Conservation (phyloP, 2,888 invertebrate species). For the Drosophila testacea region DNA sequence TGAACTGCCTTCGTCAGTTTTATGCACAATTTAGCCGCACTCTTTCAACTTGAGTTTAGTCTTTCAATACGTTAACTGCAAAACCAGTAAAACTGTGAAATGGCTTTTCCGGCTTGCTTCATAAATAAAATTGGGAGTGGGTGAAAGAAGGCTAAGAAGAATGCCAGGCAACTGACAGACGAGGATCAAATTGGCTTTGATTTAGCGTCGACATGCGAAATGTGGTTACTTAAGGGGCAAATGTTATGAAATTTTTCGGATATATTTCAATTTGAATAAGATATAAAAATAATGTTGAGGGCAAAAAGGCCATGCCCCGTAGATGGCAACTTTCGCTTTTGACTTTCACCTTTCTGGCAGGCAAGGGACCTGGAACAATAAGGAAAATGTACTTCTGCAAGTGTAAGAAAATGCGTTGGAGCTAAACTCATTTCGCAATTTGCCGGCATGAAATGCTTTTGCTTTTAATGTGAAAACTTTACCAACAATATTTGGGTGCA, state of each 20-base stretch:
- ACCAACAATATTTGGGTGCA: constrained; percentile 42
- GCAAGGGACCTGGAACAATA: neutral
- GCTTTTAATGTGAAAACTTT: constrained; percentile 77
- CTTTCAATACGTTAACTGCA: constrained; percentile 27
- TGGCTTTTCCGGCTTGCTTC: constrained; percentile 21
- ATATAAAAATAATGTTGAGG: constrained; percentile 7
- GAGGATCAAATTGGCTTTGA: constrained; percentile 13
- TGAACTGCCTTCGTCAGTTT: constrained; percentile 24
- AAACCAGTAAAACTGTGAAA: constrained; percentile 27
- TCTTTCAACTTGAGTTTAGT: constrained; percentile 23
- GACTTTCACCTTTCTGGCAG: constrained; percentile 35
- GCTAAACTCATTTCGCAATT: constrained; percentile 67
- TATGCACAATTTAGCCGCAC: constrained; percentile 56
- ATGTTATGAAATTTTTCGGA: constrained; percentile 24
- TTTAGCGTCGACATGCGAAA: constrained; percentile 15
- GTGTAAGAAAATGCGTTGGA: constrained; percentile 51
- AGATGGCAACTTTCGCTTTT: constrained; percentile 40
- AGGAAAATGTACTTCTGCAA: constrained; percentile 11
- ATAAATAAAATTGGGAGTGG: constrained; percentile 21
- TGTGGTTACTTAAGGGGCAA: constrained; percentile 21
- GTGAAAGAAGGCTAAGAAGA: constrained; percentile 1
- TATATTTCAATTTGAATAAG: constrained; percentile 36
- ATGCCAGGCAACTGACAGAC: constrained; percentile 6
- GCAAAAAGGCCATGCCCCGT: constrained; percentile 32
- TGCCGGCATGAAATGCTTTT: constrained; percentile 73